Percentiles rank a stretch among this genome's conserved stretches.
Evolutionary conservation across 2,113 vertebrate species (phyloP).

Genomic region (Dasypus novemcinctus): DNA sequence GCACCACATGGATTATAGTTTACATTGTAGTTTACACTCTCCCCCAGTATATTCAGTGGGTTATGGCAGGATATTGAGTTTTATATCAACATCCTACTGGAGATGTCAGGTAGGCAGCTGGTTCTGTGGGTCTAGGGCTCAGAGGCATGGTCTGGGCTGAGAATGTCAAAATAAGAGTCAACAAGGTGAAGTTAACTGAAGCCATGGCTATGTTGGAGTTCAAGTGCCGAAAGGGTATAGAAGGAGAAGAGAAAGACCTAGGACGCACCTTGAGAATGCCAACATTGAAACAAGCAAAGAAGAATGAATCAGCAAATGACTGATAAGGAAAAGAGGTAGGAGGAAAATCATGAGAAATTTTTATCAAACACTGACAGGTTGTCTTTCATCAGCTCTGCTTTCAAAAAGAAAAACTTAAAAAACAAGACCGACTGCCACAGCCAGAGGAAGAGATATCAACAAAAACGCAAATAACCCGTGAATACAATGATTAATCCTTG

Average conservation of each 20-base stretch:
- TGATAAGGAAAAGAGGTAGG: background rate
- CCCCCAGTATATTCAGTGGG: no score
- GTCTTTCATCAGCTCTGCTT: background rate
- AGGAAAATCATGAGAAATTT: background rate
- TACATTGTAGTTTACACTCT: no score
- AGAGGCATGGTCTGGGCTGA: background rate
- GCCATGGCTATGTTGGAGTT: background rate
- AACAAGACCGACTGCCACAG: background rate
- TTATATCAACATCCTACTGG: background rate
- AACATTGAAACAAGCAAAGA: background rate
- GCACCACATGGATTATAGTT: no score
- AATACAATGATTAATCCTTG: background rate
- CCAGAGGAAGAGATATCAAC: background rate
- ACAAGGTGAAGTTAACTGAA: background rate
- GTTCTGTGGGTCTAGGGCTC: background rate
- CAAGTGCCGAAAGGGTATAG: background rate
- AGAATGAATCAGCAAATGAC: background rate
- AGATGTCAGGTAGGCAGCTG: background rate
- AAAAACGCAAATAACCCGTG: background rate
- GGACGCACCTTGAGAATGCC: background rate
- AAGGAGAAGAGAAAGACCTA: background rate
- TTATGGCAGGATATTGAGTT: no score
- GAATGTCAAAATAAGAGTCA: background rate
- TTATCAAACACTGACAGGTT: background rate
- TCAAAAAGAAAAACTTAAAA: background rate